Conservation (phyloP, 2,113 vertebrate genomes). For the Sorex araneus region DNA sequence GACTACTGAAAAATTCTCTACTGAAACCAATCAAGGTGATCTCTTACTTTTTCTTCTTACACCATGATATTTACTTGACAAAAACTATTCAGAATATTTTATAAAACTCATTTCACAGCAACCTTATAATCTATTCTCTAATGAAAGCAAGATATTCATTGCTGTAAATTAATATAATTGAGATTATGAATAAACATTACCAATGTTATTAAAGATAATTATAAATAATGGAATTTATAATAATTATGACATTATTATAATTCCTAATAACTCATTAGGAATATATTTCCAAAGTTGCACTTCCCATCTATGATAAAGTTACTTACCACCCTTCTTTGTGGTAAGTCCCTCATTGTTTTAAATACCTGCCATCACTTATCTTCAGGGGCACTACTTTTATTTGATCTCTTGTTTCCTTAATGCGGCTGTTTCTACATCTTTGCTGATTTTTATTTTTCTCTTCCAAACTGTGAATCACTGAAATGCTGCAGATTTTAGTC, state of each 20-base stretch:
- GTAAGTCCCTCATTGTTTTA: neutral
- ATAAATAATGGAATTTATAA: too few relatives aligned
- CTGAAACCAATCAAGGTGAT: neutral
- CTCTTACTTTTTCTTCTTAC: neutral
- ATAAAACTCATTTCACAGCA: neutral
- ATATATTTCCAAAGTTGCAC: too few relatives aligned
- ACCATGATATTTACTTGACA: neutral
- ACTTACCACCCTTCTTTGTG: neutral
- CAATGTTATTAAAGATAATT: neutral
- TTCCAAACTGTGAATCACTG: neutral
- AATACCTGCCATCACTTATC: neutral
- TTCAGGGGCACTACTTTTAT: neutral
- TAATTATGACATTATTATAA: too few relatives aligned
- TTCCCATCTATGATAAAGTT: neutral
- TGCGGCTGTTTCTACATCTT: neutral
- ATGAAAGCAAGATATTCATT: neutral
- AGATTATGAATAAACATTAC: neutral
- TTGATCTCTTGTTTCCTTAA: neutral
- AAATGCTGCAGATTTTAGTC: neutral
- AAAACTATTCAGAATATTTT: constrained; percentile 40
- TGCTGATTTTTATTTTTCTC: neutral
- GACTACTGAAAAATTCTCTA: neutral
- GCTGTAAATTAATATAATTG: neutral
- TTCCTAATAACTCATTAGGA: too few relatives aligned
- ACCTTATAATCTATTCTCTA: neutral